Percentiles rank a stretch among this genome's conserved stretches.
phyloP scores from a whole-genome alignment of 2,797 vertebrate species.

The Sebastes nivosus region DNA sequence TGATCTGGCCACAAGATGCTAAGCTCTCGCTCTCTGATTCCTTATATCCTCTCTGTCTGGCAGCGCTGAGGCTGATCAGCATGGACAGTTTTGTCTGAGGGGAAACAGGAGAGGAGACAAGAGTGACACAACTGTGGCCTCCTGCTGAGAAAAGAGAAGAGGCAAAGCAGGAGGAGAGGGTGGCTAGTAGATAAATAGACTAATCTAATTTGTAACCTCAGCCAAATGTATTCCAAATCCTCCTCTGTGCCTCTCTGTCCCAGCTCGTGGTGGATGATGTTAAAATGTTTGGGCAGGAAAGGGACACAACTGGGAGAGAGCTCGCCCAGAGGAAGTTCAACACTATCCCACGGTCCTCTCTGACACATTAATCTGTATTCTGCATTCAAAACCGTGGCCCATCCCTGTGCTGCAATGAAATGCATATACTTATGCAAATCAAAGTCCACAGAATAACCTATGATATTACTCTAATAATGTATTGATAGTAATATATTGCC shows the following conservation, averaged over 20 bases:
- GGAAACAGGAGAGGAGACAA: constrained; percentile 57
- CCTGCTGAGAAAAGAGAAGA: constrained; percentile 70
- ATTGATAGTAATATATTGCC: constrained; percentile 51
- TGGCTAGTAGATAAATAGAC: constrained; percentile 72
- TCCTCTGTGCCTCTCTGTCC: constrained; percentile 40
- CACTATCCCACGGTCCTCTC: constrained; percentile 40
- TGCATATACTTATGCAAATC: constrained; percentile 65
- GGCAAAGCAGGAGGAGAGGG: constrained; percentile 55
- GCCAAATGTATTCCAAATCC: constrained; percentile 69
- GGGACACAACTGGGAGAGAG: constrained; percentile 62
- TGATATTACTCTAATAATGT: constrained; percentile 52
- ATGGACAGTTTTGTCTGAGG: constrained; percentile 61
- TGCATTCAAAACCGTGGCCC: constrained; percentile 42
- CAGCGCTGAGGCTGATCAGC: constrained; percentile 66
- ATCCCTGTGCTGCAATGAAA: constrained; percentile 37
- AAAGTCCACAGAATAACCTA: constrained; percentile 18
- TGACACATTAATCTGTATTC: constrained; percentile 38
- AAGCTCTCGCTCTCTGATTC: constrained; percentile 55
- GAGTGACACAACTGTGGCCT: constrained; percentile 64
- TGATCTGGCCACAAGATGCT: constrained; percentile 69
- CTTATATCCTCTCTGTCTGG: constrained; percentile 54
- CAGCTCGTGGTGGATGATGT: constrained; percentile 54
- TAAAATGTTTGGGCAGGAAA: constrained; percentile 75
- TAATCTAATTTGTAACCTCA: constrained; percentile 73
- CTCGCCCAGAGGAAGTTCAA: constrained; percentile 60